A percentile compares a stretch with the other conserved stretches of the same genome.
Conservation (phyloP, 2,797 vertebrate species). For the Intellagama lesueurii region DNA sequence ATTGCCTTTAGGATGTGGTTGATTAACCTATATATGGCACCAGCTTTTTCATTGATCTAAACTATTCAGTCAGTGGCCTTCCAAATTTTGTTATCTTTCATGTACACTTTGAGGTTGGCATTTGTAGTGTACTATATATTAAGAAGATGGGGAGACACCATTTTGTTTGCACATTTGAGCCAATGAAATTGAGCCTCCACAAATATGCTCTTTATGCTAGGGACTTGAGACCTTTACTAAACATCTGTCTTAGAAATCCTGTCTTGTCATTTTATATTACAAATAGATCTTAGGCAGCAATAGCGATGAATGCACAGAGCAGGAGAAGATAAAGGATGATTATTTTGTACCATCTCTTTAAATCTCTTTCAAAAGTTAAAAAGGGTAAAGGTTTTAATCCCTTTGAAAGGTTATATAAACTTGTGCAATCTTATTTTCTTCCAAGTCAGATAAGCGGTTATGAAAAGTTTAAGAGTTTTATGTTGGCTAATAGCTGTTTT, state of each 20-base stretch:
- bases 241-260: constrained; percentile 4
- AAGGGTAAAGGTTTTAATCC: constrained; percentile 45
- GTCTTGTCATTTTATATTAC: constrained; percentile 15
- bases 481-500: constrained; percentile 60
- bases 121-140: neutral
- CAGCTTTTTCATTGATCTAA: neutral
- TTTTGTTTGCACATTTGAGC: neutral
- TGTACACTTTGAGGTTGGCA: neutral
- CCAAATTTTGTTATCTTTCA: neutral
- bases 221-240: constrained; percentile 21
- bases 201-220: neutral
- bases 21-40: neutral
- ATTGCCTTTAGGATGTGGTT: neutral
- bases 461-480: constrained; percentile 70
- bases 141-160: neutral
- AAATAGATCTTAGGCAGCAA: neutral
- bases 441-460: constrained; percentile 58
- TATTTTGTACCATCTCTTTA: neutral
- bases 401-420: constrained; percentile 66
- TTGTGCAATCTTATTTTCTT: constrained; percentile 64
- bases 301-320: neutral
- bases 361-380: constrained; percentile 19
- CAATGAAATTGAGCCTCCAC: neutral
- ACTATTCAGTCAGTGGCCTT: neutral
- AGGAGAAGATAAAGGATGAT: constrained; percentile 19